These are phyloP conservation scores for Cladopsammia gracilis DNA, from an alignment of 64 coral and sea anemone species.

Conservation along the genomic window DNA sequence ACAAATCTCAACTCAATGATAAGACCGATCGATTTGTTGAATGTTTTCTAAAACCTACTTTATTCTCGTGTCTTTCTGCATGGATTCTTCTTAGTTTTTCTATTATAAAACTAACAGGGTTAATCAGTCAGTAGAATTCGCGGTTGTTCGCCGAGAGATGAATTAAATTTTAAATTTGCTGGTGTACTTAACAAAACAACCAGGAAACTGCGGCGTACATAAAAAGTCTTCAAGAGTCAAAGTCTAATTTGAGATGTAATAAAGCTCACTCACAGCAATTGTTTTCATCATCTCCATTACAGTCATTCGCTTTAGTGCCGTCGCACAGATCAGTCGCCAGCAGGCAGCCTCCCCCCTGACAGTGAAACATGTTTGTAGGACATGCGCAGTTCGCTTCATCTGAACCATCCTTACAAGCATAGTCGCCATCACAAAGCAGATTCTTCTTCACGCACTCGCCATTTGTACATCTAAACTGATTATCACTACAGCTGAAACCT, in stretches of 20 bases:
- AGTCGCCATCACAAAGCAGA: constrained; percentile 55
- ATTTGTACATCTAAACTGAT: constrained; percentile 43
- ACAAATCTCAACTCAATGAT: no score
- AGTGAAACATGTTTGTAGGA: neutral
- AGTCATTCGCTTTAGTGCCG: neutral
- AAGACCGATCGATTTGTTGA: no score
- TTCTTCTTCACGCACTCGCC: constrained; percentile 39
- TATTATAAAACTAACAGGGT: no score
- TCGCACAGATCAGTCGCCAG: constrained; percentile 1
- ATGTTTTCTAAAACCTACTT: no score
- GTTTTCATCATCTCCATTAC: constrained; percentile 45
- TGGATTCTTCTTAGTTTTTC: no score
- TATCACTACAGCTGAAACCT: constrained; percentile 12
- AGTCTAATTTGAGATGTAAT: neutral
- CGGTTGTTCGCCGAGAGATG: no score
- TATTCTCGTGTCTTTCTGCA: no score
- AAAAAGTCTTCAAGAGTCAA: neutral
- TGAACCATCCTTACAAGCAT: constrained; percentile 23
- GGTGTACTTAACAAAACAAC: no score
- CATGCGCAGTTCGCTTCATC: constrained; percentile 48
- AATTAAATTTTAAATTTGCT: no score
- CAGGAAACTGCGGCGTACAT: no score
- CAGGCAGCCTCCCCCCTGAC: constrained; percentile 22
- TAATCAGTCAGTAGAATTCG: no score
- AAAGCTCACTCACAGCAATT: constrained; percentile 34